Conservation (phyloP, 2,888 invertebrate species). For the Pollenia amentaria region DNA sequence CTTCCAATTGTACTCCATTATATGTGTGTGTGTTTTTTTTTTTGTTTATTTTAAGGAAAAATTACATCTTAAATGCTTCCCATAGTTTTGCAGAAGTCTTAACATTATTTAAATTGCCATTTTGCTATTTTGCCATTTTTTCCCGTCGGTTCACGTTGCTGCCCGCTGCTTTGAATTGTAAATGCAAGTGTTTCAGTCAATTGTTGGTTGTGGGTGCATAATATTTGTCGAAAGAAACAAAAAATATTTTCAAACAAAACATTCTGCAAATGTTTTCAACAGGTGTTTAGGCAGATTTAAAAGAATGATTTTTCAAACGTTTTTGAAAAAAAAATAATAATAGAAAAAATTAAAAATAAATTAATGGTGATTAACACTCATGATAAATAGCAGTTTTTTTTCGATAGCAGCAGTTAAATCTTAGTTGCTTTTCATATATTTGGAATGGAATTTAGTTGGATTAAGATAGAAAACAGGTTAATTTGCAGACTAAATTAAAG, state of each 20-base stretch:
- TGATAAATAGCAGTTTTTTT: conserved; percentile 57
- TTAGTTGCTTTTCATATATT: background rate
- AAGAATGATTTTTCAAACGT: conserved; percentile 63
- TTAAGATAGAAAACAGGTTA: conserved; percentile 20
- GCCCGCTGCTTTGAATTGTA: conserved; percentile 23
- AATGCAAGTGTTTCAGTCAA: conserved; percentile 59
- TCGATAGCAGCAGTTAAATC: conserved; percentile 19
- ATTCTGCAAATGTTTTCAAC: conserved; percentile 65
- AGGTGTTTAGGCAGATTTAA: conserved; percentile 70
- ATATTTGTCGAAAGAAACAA: conserved; percentile 66
- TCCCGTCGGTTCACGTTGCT: conserved; percentile 6
- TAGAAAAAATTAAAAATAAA: conserved; percentile 26
- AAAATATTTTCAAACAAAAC: conserved; percentile 58
- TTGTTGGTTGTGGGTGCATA: conserved; percentile 65
- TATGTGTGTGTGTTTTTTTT: background rate
- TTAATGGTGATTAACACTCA: conserved; percentile 71
- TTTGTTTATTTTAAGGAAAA: conserved; percentile 21
- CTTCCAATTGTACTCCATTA: background rate
- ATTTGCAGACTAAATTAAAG: background rate
- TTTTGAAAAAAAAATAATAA: conserved; percentile 19
- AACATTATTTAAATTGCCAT: conserved; percentile 72
- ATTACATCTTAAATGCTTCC: conserved; percentile 73
- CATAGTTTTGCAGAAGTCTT: conserved; percentile 73
- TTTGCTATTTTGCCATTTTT: conserved; percentile 51
- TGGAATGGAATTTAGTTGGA: conserved; percentile 10